phyloP scores from a whole-genome alignment of 2,797 vertebrate species.

The Danionella dracula region DNA sequence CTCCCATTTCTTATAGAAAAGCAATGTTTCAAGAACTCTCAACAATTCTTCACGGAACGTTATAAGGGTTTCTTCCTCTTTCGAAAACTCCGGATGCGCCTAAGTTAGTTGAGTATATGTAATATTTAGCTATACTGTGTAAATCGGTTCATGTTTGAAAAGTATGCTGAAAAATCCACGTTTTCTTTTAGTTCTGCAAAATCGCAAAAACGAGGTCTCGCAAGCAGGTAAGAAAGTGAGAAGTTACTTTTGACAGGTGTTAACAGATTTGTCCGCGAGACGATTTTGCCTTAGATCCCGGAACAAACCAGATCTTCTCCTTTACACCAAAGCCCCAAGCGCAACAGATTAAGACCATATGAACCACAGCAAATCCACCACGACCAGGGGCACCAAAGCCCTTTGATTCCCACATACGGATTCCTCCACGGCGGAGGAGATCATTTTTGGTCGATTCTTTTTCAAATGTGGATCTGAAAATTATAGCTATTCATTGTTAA shows the following conservation, averaged over 20 bases:
- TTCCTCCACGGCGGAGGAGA: slow-evolving; percentile 60
- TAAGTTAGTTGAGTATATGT: not conserved
- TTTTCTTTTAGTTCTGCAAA: too few species aligned
- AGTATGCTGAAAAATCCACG: too few species aligned
- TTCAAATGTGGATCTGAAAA: too few species aligned
- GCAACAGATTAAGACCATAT: slow-evolving; percentile 80
- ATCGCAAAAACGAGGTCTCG: too few species aligned
- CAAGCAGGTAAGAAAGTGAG: slow-evolving; percentile 4
- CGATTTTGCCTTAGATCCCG: slow-evolving; percentile 51
- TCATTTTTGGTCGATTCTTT: slow-evolving; percentile 12
- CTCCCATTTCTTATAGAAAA: slow-evolving; percentile 31
- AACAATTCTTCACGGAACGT: not conserved
- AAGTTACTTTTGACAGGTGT: slow-evolving; percentile 48
- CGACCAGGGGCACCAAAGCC: slow-evolving; percentile 74
- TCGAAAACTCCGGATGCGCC: not conserved
- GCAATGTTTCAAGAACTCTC: not conserved
- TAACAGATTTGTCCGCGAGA: slow-evolving; percentile 51
- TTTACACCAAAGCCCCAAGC: slow-evolving; percentile 68
- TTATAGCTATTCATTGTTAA: too few species aligned
- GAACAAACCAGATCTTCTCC: slow-evolving; percentile 56
- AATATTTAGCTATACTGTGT: too few species aligned
- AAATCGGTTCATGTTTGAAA: too few species aligned
- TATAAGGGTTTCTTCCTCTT: not conserved
- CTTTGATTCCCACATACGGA: slow-evolving; percentile 73
- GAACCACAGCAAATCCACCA: slow-evolving; percentile 72